These are phyloP conservation scores for Lycodopsis pacificus DNA, from an alignment of 2,797 vertebrate species.

Conservation along the genomic window DNA sequence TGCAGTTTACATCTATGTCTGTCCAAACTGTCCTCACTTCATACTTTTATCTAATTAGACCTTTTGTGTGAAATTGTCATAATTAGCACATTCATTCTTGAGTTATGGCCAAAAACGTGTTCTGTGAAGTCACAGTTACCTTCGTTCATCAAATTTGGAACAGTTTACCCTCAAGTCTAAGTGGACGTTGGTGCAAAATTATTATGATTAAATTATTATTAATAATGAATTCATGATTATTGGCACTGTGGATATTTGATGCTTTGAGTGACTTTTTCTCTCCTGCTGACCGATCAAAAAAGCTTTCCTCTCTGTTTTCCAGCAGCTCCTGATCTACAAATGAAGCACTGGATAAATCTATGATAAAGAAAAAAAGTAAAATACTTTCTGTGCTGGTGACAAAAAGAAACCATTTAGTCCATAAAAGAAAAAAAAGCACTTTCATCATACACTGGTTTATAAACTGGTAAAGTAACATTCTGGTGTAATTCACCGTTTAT, in stretches of 20 bases:
- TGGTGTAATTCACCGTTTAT: constrained; percentile 6
- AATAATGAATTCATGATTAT: background rate
- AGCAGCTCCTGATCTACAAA: background rate
- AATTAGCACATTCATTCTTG: background rate
- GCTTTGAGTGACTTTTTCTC: background rate
- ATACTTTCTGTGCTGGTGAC: background rate
- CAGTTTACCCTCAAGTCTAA: background rate
- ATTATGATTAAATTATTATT: background rate
- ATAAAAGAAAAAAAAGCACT: background rate
- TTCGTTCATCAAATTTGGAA: background rate
- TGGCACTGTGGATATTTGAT: background rate
- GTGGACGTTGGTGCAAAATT: background rate
- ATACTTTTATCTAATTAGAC: background rate
- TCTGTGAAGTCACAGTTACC: background rate
- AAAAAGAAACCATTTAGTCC: background rate
- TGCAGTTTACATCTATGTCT: background rate
- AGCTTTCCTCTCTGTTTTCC: background rate
- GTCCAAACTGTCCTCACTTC: background rate
- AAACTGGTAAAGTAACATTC: background rate
- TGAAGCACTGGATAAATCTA: background rate
- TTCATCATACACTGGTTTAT: background rate
- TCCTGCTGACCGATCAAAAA: background rate
- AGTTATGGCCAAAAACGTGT: background rate
- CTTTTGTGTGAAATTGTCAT: background rate
- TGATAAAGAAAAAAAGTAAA: constrained; percentile 1